Evolutionary conservation across 1,140 invertebrate species (phyloP), one percentile per base, ranked within the genome.

Genomic region (Drosophila kepulauana): DNA sequence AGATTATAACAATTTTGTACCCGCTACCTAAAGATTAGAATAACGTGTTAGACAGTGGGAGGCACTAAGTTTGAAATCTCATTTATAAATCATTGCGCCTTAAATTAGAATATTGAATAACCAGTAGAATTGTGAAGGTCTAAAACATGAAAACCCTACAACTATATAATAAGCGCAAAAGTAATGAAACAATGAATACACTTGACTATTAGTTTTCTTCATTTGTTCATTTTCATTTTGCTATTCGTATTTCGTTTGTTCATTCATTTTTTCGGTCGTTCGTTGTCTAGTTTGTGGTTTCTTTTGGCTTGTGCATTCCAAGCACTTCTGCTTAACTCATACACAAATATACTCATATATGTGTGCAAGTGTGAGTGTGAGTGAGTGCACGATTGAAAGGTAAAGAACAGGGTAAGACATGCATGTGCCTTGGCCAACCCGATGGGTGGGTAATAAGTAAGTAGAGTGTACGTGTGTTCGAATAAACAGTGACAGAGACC

Each of bases 271-370:
- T 38, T 38, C 8, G 35, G 6, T 41, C 38, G 38, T 58, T 75
- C 41, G 57, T 65, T 78, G 38, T 67, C 65, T 68, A 79, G 62
- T 82, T 82, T 78, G 64, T 62, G 82, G 82, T 87, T 48, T 73
- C 54, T 51, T 75, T 79, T 63, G 15, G 33, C 62, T 54, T 63
- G 41, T 73, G 72, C 67, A 84, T 78, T 87, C 48, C 64, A 13
- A 63, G 58, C 45, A 59, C 45, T 64, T 51, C n/a, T n/a, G 48
- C 38, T 43, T 43, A 38, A 58, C 15, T 49, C 48, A 13, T 49
- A 8, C 28, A 30, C 35, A 38, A 1, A 38, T 10, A 38, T 10
- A 57, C 5, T 20, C 15, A 11, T 33, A 8, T 38, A 7, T 62
- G 46, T 35, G 1, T 8, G 13, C 52, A 16, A 35, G 25, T 57